Conservation (phyloP, 2,113 vertebrate species). For the Hydrolagus affinis region DNA sequence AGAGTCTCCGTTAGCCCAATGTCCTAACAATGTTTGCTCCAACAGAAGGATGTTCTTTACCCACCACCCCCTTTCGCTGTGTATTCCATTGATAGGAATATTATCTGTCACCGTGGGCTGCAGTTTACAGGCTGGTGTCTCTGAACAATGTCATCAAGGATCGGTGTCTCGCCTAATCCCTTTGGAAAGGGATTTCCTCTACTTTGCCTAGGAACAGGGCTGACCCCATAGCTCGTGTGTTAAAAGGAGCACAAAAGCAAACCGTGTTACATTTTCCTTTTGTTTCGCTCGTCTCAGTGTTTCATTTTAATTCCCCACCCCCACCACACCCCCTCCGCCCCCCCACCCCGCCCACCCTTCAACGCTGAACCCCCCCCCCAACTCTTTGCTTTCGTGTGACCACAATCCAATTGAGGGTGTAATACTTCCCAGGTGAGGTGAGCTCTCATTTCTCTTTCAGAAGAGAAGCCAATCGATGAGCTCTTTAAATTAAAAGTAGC, state of each 20-base stretch:
- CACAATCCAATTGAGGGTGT: too few species aligned
- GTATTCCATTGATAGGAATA: not conserved
- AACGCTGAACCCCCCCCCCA: too few species aligned
- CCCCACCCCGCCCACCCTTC: too few species aligned
- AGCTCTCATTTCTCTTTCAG: not conserved
- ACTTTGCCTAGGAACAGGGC: not conserved
- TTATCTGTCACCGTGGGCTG: not conserved
- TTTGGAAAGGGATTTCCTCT: not conserved
- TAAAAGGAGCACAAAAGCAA: not conserved
- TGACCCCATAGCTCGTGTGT: not conserved
- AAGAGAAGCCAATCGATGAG: not conserved
- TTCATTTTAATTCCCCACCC: not conserved
- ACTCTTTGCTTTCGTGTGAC: too few species aligned
- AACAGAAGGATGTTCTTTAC: too few species aligned
- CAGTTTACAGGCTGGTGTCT: not conserved
- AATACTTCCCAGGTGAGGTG: constrained; percentile 2
- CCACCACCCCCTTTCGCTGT: not conserved
- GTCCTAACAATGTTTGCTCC: not conserved
- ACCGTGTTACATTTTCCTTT: too few species aligned
- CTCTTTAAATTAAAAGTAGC: not conserved
- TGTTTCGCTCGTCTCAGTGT: not conserved
- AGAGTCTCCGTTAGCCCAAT: not conserved
- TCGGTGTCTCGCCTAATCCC: not conserved
- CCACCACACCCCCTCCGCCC: too few species aligned
- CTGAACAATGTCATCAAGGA: not conserved